These are phyloP conservation scores for Stenotaenia linearis DNA, from an alignment of 2,888 invertebrate species.

Conservation along the genomic window DNA sequence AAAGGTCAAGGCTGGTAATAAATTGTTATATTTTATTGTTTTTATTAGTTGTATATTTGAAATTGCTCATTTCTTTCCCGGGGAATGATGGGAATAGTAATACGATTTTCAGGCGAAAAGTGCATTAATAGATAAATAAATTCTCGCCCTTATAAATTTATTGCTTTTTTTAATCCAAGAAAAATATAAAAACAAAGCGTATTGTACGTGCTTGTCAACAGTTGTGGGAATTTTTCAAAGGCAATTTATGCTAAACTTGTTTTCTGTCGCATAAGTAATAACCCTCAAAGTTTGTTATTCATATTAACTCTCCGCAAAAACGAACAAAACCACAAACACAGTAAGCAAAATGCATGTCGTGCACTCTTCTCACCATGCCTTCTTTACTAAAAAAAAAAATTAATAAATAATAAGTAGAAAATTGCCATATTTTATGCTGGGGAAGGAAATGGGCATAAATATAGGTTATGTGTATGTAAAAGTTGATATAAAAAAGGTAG, in stretches of 20 bases:
- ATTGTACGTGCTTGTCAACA: background rate
- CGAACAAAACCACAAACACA: background rate
- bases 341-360: background rate
- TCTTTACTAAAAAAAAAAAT: background rate
- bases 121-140: no score
- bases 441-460: background rate
- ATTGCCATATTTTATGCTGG: background rate
- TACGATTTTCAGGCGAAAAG: background rate
- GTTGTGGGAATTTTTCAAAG: background rate
- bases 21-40: background rate
- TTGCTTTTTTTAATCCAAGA: no score
- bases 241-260: background rate
- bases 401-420: background rate
- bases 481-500: no score
- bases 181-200: no score
- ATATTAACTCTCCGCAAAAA: background rate
- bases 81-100: background rate
- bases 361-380: background rate
- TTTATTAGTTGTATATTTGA: background rate
- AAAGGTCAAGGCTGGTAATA: background rate
- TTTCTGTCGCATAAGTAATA: background rate
- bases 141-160: no score
- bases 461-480: no score
- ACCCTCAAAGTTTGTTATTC: background rate
- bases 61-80: background rate